A percentile compares a stretch with the other conserved stretches of the same genome.
These are phyloP conservation scores for Zoanthus gigantus DNA, from an alignment of 92 coral and sea anemone species.

Conservation along the genomic window DNA sequence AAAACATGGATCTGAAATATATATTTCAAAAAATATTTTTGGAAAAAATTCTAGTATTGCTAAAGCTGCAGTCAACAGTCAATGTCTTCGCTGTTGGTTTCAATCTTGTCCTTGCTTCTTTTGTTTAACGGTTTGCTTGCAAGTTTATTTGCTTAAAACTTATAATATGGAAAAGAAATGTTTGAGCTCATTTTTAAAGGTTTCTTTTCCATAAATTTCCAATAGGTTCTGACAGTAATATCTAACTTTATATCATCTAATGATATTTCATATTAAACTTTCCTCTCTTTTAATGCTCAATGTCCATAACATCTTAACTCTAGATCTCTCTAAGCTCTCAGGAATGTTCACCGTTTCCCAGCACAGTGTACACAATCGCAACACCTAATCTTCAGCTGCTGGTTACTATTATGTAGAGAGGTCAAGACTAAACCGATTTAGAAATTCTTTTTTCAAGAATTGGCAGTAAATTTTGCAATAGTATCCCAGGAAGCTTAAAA, in stretches of 20 bases:
- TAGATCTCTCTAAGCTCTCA: neutral
- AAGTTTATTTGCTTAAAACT: too few species aligned
- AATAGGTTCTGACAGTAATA: too few species aligned
- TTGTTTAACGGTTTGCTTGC: neutral
- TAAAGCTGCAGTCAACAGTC: neutral
- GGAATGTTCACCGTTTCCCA: constrained; percentile 7
- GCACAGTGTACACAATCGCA: neutral
- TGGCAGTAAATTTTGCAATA: constrained; percentile 8
- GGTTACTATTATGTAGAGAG: constrained; percentile 9
- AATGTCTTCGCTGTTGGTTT: neutral
- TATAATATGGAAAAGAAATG: too few species aligned
- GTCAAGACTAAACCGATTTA: neutral
- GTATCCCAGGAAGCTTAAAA: constrained; percentile 11
- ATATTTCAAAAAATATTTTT: too few species aligned
- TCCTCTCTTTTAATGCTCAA: constrained; percentile 9
- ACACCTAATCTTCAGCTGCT: constrained; percentile 15
- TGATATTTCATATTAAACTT: neutral
- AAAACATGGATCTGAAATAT: neutral
- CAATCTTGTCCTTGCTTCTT: neutral
- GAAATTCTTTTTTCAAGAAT: constrained; percentile 5
- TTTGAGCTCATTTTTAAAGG: too few species aligned
- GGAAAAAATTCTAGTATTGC: neutral
- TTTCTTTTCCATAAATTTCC: too few species aligned
- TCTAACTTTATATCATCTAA: too few species aligned
- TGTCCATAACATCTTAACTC: neutral